These are phyloP conservation scores for Neofelis nebulosa DNA, from an alignment of 2,113 vertebrate species.

Conservation along the genomic window DNA sequence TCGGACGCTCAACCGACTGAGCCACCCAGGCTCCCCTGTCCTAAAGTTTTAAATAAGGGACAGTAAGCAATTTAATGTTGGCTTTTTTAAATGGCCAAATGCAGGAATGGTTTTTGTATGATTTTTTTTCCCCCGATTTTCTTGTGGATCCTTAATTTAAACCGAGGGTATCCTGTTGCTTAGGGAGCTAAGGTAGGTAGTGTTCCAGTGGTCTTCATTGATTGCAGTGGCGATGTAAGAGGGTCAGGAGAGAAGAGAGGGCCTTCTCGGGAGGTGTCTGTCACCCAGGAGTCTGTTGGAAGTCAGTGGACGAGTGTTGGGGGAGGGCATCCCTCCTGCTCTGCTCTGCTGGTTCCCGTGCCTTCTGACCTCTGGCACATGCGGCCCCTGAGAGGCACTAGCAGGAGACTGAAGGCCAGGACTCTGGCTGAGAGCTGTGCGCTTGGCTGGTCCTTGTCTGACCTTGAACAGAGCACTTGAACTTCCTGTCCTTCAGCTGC, in stretches of 20 bases:
- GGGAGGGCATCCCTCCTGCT: rapidly evolving
- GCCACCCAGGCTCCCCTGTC: not conserved
- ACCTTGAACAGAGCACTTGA: not conserved
- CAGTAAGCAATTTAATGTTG: not conserved
- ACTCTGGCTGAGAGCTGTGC: not conserved
- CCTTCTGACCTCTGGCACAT: not conserved
- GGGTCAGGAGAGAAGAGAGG: rapidly evolving
- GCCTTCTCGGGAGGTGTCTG: too few species aligned
- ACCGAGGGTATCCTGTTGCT: rapidly evolving
- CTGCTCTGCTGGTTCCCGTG: not conserved
- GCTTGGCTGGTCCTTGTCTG: not conserved
- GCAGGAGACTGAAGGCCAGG: not conserved
- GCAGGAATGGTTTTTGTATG: not conserved
- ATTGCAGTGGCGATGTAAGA: not conserved
- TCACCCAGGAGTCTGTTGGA: too few species aligned
- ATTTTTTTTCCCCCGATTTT: not conserved
- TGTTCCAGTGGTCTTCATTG: not conserved
- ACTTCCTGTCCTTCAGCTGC: not conserved
- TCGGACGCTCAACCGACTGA: too few species aligned
- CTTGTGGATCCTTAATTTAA: not conserved
- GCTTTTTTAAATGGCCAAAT: not conserved
- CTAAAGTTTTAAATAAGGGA: not conserved
- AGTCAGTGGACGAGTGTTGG: rapidly evolving
- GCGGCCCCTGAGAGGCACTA: not conserved
- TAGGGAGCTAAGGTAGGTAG: rapidly evolving